Base-by-base conservation (phyloP, 2,888 invertebrate genomes). In the Odontocolon sp. region DNA sequence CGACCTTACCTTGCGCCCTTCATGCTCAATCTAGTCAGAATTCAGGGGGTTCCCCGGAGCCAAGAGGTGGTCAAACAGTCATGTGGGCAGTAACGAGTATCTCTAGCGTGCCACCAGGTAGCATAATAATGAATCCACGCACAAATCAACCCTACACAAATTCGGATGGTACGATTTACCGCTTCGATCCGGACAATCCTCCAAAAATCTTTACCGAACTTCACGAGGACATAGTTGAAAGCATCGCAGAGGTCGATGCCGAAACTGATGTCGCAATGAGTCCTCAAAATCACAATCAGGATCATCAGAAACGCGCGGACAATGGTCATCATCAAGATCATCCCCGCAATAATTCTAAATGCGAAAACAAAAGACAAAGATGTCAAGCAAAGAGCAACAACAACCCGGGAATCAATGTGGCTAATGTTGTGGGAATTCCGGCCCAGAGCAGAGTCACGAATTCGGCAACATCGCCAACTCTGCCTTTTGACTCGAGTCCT, bases 61-160 rank as follows among this genome's bases (percentile, higher is more conserved):
- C 87, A 56, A 54, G 67, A 38, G 59, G 59, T 54, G 81, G 79
- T 78, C 87, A 90, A 73, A 91, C 92, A 42, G 93, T 95, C 54
- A 94, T 97, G 89, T 98, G 97, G 96, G 96, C 97, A 59, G 96
- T 97, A 63, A 96, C 96, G 31, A 96, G 96, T 91, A 93, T 97
- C 90, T 93, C 95, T 42, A 94, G 94, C 80, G 97, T 98, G 76
- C 97, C 97, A 59, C 93, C 95, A 68, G 98, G 98, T 76, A 96
- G 97, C 83, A 92, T 97, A 84, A 95, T 98, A 84, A 96, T 98
- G 89, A 96, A 98, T 90, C 97, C 97, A 21, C 90, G 95, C 92
- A 95, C 95, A 56, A 95, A 96, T 4, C 94, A 94, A 63, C 94
- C 96, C 0, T 92, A 95, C 52, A 94, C 94, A 47, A 96, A 96